A percentile compares a stretch with the other conserved stretches of the same genome.
These are phyloP conservation scores for Trissoscelio sp. DNA, from an alignment of 2,888 invertebrate genomes.

Conservation along the genomic window DNA sequence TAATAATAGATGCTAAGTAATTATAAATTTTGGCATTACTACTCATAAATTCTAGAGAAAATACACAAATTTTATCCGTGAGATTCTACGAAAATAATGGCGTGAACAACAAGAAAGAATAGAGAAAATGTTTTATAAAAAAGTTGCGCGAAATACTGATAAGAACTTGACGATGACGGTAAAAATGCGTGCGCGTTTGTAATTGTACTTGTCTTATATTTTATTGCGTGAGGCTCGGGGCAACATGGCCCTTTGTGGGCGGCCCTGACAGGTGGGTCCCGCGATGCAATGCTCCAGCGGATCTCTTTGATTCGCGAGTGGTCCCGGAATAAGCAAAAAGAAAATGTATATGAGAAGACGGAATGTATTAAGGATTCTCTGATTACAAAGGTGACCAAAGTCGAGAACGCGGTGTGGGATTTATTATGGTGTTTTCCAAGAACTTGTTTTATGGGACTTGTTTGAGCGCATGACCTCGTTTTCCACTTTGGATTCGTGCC, in stretches of 20 bases:
- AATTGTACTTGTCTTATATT: conserved; percentile 64
- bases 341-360: conserved; percentile 51
- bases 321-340: conserved; percentile 27
- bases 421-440: conserved; percentile 65
- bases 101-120: too few relatives aligned
- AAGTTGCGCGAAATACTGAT: conserved; percentile 13
- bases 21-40: conserved; percentile 39
- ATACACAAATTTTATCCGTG: too few relatives aligned
- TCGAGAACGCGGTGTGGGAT: conserved; percentile 46
- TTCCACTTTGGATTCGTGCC: conserved; percentile 64
- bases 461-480: conserved; percentile 62
- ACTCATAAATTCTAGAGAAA: too few relatives aligned
- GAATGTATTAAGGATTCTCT: conserved; percentile 61
- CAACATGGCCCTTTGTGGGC: conserved; percentile 63
- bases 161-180: conserved; percentile 9
- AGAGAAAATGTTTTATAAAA: not conserved
- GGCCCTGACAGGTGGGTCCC: conserved; percentile 68
- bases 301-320: conserved; percentile 63
- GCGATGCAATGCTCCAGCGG: conserved; percentile 34
- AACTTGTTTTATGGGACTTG: conserved; percentile 61
- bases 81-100: too few relatives aligned
- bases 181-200: conserved; percentile 47
- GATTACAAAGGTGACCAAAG: conserved; percentile 69
- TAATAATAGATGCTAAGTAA: conserved; percentile 37
- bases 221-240: conserved; percentile 62